Conservation (phyloP, 2,113 vertebrate genomes). For the Phocoena sinus region DNA sequence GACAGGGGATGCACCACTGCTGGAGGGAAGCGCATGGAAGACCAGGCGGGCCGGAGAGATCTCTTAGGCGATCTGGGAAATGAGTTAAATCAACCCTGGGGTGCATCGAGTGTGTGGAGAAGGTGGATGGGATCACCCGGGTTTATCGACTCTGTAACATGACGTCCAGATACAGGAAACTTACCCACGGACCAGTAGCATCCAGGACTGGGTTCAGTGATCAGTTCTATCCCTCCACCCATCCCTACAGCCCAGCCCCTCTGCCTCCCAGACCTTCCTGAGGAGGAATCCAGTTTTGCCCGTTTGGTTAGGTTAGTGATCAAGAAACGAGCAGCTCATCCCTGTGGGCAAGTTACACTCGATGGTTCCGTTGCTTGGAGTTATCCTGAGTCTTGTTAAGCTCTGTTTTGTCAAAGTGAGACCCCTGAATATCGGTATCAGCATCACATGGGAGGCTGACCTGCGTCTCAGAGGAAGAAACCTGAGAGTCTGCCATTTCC, state of each 20-base stretch:
- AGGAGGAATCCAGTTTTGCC: neutral
- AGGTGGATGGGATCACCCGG: rapidly evolving
- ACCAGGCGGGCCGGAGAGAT: neutral
- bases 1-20: neutral
- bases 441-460: neutral
- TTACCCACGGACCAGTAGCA: no score
- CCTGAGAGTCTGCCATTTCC: neutral
- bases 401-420: neutral
- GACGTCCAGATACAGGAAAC: neutral
- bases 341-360: neutral
- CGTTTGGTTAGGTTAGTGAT: neutral
- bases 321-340: neutral
- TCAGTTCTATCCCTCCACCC: no score
- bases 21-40: neutral
- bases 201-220: neutral
- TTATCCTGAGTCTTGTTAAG: neutral
- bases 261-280: neutral
- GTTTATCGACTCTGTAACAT: neutral
- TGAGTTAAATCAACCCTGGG: no score
- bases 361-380: neutral
- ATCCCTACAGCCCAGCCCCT: neutral
- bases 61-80: neutral
- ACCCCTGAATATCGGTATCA: neutral
- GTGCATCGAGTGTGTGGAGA: no score
- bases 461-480: neutral